Evolutionary conservation across 2,113 vertebrate genomes (phyloP), one percentile per base, ranked within the genome.

Genomic region (Todiramphus saurophagus): DNA sequence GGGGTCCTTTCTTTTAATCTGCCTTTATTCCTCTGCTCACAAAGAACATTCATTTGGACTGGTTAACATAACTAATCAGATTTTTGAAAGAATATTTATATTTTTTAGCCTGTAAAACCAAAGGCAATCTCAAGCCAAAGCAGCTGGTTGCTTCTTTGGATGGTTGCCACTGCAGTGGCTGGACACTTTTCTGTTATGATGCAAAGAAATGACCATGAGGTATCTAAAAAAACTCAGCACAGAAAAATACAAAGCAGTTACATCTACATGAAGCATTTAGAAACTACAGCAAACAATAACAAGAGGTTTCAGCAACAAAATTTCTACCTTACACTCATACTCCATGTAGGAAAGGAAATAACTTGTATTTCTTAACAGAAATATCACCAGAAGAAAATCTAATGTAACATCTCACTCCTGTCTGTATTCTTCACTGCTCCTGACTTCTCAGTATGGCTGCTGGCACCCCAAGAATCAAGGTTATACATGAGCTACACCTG

Each of bases 361-460:
- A 8, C 14, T 50, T 53, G 0, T 41, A 50, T 67, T 83, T 79
- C 24, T 79, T 50, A 50, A 50, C 50, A 50, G 24, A 62, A 88
- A 72, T 37, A 35, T 6, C 5, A 44, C 37, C 21, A 58, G 16
- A 10, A 62, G 15, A 3, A 74, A 85, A 63, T 10, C 13, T 56
- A 64, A 44, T 11, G 7, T 28, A 56, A 43, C 4, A 24, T 17
- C 12, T 58, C 14, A 21, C 13, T 46, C 66, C 21, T 18, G 2
- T 35, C 18, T 51, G 12, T 4, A 2, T 74, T 78, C 21, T 41
- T 46, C 16, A 21, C 13, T 28, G 21, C 19, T 81, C 13, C 14
- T 1, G 3, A 2, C 7, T 46, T 84, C 37, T 37, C 58, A 24
- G 18, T 4, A 30, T 0, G 1, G 16, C n/a, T 33, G 11, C 27